Evolutionary conservation across 2,888 invertebrate species (phyloP).

Genomic region (Smittia sp.): DNA sequence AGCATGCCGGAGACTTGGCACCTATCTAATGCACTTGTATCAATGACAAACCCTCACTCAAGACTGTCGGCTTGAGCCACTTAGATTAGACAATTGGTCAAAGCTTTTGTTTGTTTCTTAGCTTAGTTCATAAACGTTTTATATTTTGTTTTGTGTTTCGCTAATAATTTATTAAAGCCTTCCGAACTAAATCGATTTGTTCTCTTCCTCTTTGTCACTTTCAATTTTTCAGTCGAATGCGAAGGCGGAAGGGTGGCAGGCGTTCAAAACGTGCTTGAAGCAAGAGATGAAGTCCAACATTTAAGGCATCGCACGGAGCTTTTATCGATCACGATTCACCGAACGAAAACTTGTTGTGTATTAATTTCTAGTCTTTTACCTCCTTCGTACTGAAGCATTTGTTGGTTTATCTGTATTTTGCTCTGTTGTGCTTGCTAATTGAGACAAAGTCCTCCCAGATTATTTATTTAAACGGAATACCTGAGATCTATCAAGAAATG

Average conservation of each 20-base stretch:
- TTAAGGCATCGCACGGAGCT: not conserved
- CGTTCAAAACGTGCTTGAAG: constrained; percentile 85
- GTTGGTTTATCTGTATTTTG: no score
- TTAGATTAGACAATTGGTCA: no score
- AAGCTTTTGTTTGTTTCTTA: constrained; percentile 29
- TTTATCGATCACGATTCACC: no score
- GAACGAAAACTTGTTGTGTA: no score
- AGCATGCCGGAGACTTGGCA: constrained; percentile 48
- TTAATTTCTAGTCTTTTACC: no score
- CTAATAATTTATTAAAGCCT: constrained; percentile 19
- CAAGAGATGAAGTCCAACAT: constrained; percentile 68
- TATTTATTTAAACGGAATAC: no score
- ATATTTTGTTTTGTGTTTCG: not conserved
- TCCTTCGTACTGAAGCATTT: no score
- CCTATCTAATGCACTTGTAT: constrained; percentile 20
- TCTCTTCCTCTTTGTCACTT: not conserved
- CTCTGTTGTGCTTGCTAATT: no score
- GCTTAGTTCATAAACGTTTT: not conserved
- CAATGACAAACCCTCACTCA: not conserved
- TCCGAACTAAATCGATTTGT: not conserved
- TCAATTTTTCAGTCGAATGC: constrained; percentile 67
- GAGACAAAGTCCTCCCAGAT: no score
- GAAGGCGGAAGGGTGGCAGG: constrained; percentile 88
- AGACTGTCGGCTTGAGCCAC: no score
- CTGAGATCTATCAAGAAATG: no score